phyloP scores from a whole-genome alignment of 2,888 invertebrate species.

The Caenorhabditis japonica region DNA sequence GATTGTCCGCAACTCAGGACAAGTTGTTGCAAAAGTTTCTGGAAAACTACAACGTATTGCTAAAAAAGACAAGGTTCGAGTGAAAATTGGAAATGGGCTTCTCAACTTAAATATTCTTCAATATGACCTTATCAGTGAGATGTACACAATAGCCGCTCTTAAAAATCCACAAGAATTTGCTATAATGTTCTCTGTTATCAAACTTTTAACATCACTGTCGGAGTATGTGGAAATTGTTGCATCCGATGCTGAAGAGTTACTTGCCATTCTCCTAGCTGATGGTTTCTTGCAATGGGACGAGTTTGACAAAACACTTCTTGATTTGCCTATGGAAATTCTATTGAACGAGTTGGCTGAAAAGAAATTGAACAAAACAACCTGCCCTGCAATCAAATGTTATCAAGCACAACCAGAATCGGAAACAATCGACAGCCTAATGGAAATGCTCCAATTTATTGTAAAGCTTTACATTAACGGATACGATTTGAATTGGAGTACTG shows the following conservation, averaged over 20 bases:
- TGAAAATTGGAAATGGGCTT: conserved; percentile 10
- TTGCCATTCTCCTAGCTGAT: conserved; percentile 27
- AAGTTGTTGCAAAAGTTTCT: conserved; percentile 7
- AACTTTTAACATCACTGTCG: conserved; percentile 39
- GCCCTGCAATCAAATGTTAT: conserved; percentile 24
- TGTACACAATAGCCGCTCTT: conserved; percentile 30
- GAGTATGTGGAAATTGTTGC: conserved; percentile 40
- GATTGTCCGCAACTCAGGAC: conserved; percentile 37
- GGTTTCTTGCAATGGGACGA: conserved; percentile 41
- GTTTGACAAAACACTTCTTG: conserved; percentile 15
- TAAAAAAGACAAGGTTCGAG: conserved; percentile 32
- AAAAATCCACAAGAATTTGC: conserved; percentile 37
- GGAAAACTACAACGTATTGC: conserved; percentile 47
- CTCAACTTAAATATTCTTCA: conserved; percentile 27
- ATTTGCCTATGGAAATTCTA: conserved; percentile 18
- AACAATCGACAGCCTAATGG: conserved; percentile 1
- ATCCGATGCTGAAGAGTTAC: conserved; percentile 18
- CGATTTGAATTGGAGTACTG: conserved; percentile 59
- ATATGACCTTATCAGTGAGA: conserved; percentile 41
- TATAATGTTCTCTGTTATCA: conserved; percentile 45
- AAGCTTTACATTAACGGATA: conserved; percentile 50
- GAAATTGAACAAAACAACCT: conserved; percentile 21
- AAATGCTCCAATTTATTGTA: conserved; percentile 32
- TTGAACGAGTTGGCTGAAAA: conserved; percentile 30
- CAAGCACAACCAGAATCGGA: conserved; percentile 12